phyloP scores from a whole-genome alignment of 2,888 invertebrate species.

The Pasiphila rectangulata region DNA sequence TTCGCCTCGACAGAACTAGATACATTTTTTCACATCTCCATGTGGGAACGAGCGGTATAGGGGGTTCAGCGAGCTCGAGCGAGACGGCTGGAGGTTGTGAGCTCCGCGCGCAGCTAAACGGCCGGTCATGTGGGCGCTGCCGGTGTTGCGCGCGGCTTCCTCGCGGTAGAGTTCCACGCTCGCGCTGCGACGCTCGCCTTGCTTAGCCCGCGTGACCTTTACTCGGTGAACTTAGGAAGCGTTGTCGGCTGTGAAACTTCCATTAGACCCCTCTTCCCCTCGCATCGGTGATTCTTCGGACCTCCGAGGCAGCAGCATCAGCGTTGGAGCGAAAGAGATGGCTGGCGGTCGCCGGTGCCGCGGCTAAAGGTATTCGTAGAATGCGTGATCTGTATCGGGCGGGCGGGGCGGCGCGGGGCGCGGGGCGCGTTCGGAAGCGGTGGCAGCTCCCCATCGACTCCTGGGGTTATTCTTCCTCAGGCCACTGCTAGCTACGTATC shows the following conservation, averaged over 20 bases:
- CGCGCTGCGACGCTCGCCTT: conserved; percentile 73
- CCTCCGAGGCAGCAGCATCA: conserved; percentile 59
- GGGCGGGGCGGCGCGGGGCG: conserved; percentile 67
- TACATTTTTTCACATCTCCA: conserved; percentile 77
- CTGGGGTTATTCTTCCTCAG: conserved; percentile 82
- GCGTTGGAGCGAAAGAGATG: conserved; percentile 72
- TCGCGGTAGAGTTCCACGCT: conserved; percentile 74
- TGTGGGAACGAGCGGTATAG: conserved; percentile 51
- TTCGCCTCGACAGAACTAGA: conserved; percentile 78
- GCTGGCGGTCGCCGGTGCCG: conserved; percentile 67
- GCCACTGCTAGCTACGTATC: conserved; percentile 80
- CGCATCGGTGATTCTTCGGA: conserved; percentile 53
- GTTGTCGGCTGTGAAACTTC: conserved; percentile 76
- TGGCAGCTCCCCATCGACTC: conserved; percentile 81
- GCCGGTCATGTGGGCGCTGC: conserved; percentile 79
- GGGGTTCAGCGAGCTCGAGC: conserved; percentile 41
- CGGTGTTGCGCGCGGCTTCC: conserved; percentile 79
- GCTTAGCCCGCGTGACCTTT: conserved; percentile 78
- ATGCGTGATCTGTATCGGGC: conserved; percentile 81
- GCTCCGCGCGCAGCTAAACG: conserved; percentile 64
- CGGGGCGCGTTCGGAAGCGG: conserved; percentile 78
- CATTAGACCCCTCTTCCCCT: conserved; percentile 73
- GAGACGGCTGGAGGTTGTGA: conserved; percentile 51
- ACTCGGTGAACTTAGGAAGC: conserved; percentile 80
- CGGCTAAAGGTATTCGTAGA: conserved; percentile 78